Percentiles rank a stretch among this genome's conserved stretches.
These are phyloP conservation scores for Anser brachyrhynchus DNA, from an alignment of 2,113 vertebrate species.

Conservation along the genomic window DNA sequence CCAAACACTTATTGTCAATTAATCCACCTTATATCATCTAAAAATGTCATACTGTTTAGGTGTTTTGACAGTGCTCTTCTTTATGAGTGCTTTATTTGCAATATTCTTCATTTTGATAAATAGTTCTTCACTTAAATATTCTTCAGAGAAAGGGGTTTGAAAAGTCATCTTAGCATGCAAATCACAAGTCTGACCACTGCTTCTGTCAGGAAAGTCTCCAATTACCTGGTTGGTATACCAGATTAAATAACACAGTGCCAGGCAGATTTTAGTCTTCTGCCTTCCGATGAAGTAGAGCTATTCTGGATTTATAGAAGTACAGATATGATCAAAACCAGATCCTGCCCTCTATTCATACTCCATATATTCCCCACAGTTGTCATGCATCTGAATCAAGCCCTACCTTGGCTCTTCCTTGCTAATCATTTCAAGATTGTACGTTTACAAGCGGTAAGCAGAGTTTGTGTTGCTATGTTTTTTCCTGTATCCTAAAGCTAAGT, in stretches of 20 bases:
- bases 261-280: not conserved
- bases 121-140: not conserved
- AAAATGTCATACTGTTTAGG: not conserved
- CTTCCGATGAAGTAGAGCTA: not conserved
- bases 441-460: not conserved
- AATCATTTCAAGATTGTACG: not conserved
- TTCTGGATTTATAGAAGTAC: not conserved
- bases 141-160: not conserved
- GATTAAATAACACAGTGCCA: not conserved
- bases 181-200: not conserved
- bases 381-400: not conserved
- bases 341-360: not conserved
- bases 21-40: not conserved
- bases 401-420: not conserved
- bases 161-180: not conserved
- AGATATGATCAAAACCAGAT: not conserved
- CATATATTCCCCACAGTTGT: not conserved
- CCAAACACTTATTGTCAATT: not conserved
- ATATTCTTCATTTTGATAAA: not conserved
- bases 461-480: not conserved
- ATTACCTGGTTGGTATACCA: not conserved
- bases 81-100: not conserved
- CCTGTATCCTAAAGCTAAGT: not conserved
- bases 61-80: not conserved
- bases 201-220: not conserved